Evolutionary conservation across 1,140 invertebrate genomes (phyloP).

Genomic region (Papilio polytes): DNA sequence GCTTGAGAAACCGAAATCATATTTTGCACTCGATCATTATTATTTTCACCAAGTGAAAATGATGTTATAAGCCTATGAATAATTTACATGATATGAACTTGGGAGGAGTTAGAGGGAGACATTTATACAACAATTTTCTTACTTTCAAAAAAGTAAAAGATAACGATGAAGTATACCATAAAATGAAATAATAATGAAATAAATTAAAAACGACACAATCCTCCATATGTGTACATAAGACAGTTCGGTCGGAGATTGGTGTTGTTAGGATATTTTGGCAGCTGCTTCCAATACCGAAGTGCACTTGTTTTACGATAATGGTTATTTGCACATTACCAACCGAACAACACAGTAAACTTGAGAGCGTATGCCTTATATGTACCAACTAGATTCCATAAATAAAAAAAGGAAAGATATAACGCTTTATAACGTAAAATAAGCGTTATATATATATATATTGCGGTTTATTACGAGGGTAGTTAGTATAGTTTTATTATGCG

Average conservation of each 20-base stretch:
- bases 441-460: not conserved
- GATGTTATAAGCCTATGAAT: not conserved
- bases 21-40: not conserved
- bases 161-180: too few relatives aligned
- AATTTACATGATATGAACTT: not conserved
- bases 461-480: not conserved
- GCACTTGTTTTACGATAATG: conserved; percentile 21
- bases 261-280: conserved; percentile 3
- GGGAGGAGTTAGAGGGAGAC: not conserved
- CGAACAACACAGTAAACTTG: conserved; percentile 2
- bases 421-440: not conserved
- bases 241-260: not conserved
- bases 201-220: not conserved
- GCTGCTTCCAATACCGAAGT: conserved; percentile 12
- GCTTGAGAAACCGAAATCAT: not conserved
- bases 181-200: too few relatives aligned
- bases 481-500: conserved; percentile 1
- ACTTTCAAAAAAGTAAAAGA: not conserved
- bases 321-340: conserved; percentile 31
- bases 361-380: not conserved
- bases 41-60: not conserved
- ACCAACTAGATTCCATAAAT: too few relatives aligned
- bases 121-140: not conserved
- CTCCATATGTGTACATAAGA: not conserved
- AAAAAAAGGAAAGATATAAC: not conserved